Evolutionary conservation across 1,140 invertebrate genomes (phyloP), one percentile per base, ranked within the genome.

Genomic region (Diorhabda elongata): DNA sequence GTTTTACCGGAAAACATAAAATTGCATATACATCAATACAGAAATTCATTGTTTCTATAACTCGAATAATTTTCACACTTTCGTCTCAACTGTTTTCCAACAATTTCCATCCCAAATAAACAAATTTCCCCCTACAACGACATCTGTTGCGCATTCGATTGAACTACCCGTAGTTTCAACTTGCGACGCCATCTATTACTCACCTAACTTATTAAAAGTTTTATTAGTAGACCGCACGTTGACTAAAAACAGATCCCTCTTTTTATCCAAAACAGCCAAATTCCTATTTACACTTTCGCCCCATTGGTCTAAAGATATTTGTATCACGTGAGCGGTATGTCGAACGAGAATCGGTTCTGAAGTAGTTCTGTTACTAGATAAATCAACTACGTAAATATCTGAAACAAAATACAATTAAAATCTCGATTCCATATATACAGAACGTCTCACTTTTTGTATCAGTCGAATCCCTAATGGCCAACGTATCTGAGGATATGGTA

Each of bases 381-480:
- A 83, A 79, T 98, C 95, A 78, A 95, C 90, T n/a, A 97, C 85
- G 74, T 96, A 91, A 45, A 97, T 83, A 43, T 89, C 91, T 94
- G 78, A 71, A 87, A 86, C 74, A 75, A 61, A 52, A 52, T 52
- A 52, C n/a, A 8, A 8, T 52, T 52, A 2, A 52, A 52, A 52
- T 52, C n/a, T 52, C 6, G n/a, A n/a, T 52, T 52, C 2, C 26
- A 26, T 26, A 52, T 9, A 52, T 9, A 52, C 8, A 6, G 45
- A 5, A 52, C 5, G 6, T 8, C 77, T 79, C 85, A 93, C 92
- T 78, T 88, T 93, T 95, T 68, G 88, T 83, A 81, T 96, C 92
- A 58, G 81, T 85, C 76, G 92, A 89, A 83, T 96, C 92, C 65
- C 92, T 84, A n/a, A 95, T 85, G 57, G 91, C 93, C 44, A 97